Evolutionary conservation across 2,888 invertebrate species (phyloP).

Genomic region (Cerastis leucographa): DNA sequence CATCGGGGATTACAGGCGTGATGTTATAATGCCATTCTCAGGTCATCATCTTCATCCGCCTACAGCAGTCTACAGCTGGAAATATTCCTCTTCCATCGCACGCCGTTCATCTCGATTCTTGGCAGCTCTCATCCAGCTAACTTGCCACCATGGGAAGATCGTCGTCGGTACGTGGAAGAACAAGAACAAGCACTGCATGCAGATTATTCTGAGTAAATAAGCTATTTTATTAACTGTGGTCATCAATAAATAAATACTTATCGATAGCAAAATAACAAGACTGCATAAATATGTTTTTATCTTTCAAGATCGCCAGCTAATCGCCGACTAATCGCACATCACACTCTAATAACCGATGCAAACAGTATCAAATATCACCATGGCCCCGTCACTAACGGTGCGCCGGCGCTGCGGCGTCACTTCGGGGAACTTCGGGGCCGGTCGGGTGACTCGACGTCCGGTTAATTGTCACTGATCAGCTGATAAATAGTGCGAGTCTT

Average conservation of each 20-base stretch:
- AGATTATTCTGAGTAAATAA: too few species aligned
- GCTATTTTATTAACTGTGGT: background rate
- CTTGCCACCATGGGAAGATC: too few species aligned
- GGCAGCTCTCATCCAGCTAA: too few species aligned
- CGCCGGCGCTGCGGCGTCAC: conserved; percentile 42
- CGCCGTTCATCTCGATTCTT: background rate
- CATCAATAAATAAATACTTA: conserved; percentile 4
- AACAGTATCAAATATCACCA: conserved; percentile 46
- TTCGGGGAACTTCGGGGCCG: conserved; percentile 67
- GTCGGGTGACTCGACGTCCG: conserved; percentile 70
- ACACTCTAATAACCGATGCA: conserved; percentile 51
- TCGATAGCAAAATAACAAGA: background rate
- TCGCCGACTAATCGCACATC: conserved; percentile 31
- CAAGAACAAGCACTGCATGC: background rate
- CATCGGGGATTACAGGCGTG: background rate
- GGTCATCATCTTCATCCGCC: background rate
- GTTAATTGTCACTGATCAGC: conserved; percentile 69
- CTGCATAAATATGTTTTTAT: conserved; percentile 27
- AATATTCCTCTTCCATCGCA: background rate
- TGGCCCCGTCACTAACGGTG: conserved; percentile 60
- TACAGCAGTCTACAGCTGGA: background rate
- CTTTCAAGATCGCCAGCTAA: conserved; percentile 25
- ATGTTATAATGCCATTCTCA: background rate
- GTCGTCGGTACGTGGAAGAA: background rate
- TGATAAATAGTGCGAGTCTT: conserved; percentile 62